Evolutionary conservation across 2,113 vertebrate genomes (phyloP).

Genomic region (Microtus montanus): DNA sequence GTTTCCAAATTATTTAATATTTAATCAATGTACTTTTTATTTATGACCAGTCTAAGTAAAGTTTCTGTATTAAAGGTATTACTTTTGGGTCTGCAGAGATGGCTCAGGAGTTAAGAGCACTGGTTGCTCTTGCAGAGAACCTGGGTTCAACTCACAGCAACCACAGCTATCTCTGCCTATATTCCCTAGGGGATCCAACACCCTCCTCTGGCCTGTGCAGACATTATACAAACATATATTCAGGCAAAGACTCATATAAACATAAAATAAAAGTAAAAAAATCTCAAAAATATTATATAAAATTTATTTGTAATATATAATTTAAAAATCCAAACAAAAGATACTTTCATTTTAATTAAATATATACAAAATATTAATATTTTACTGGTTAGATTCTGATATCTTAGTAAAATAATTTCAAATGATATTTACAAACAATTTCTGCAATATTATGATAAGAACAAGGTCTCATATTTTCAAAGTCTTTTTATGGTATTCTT

Average conservation of each 20-base stretch:
- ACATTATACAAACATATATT: not conserved
- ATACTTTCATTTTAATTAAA: slow-evolving; percentile 22
- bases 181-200: not conserved
- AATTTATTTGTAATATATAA: not conserved
- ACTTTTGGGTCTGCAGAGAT: not conserved
- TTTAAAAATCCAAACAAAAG: not conserved
- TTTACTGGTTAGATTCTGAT: not conserved
- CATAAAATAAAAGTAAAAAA: not conserved
- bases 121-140: not conserved
- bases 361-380: not conserved
- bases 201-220: not conserved
- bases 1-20: not conserved
- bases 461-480: not conserved
- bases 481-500: not conserved
- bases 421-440: not conserved
- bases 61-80: not conserved
- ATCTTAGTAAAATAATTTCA: not conserved
- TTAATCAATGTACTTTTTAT: not conserved
- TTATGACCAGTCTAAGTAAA: not conserved
- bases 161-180: not conserved
- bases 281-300: not conserved
- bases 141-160: not conserved
- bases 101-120: no score
- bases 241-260: not conserved
- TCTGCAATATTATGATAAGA: not conserved